Conservation (phyloP, 2,797 vertebrate genomes). For the Onychomys leucogaster region DNA sequence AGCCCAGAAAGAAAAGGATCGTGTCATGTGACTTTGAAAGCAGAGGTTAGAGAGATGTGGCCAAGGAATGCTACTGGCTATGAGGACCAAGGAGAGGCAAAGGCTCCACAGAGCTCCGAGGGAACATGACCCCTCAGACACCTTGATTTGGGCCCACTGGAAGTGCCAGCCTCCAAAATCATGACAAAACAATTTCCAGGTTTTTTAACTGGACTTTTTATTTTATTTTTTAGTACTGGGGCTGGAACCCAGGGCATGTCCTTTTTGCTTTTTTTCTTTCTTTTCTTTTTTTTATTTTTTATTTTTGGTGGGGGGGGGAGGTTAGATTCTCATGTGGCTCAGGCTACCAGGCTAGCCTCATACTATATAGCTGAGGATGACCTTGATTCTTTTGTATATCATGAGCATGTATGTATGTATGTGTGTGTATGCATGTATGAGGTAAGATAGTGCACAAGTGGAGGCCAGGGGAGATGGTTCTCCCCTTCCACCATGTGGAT, state of each 20-base stretch:
- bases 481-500: not conserved
- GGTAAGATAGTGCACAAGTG: not conserved
- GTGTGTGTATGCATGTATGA: not conserved
- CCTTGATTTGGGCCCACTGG: not conserved
- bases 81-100: not conserved
- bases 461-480: not conserved
- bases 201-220: not conserved
- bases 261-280: not conserved
- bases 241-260: not conserved
- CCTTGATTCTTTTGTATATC: not conserved
- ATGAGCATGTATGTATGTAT: not conserved
- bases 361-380: not conserved
- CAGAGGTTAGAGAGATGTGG: not conserved
- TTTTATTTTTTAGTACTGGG: not conserved
- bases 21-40: not conserved
- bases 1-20: not conserved
- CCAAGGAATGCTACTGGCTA: not conserved
- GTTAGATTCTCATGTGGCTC: not conserved
- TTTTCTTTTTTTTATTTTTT: fast-evolving
- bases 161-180: not conserved
- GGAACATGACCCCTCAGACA: not conserved
- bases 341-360: not conserved
- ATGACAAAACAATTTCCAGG: not conserved
- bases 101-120: not conserved
- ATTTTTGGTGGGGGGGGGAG: not conserved